Base-by-base conservation (phyloP, 2,797 vertebrate species). In the Meriones psammophilus region DNA sequence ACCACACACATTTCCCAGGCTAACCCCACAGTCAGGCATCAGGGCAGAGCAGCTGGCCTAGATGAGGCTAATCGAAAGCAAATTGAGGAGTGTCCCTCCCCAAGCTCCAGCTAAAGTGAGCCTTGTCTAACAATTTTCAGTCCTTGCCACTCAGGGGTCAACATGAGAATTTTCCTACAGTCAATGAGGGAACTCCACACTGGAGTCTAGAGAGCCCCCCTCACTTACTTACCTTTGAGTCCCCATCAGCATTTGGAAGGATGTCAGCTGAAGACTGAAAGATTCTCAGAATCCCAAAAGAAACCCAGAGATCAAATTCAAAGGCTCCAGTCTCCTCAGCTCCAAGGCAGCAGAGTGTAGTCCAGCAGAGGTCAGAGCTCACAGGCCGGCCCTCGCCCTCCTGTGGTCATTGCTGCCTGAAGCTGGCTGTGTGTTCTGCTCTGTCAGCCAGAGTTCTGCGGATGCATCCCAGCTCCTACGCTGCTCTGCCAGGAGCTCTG, bases 151-250 rank as follows among this genome's bases (percentile, higher is more conserved):
- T 28, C 22, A 20, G 15, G 13, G 56, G 80, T 88, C 88, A 39
- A 28, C 24, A 15, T 5, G 64, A 89, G 30, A 76, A 46, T 33
- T 77, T 81, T 50, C 85, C 76, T 66, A 80, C 24, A 73, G 26
- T 4, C 13, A 26, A 24, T 46, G 36, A 66, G 30, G 66, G 14
- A 66, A 36, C 58, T 84, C n/a, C 1, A 50, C 18, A 33, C 22
- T 7, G 71, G 60, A 28, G 14, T 15, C 39, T 74, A 33, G 54
- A 24, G 22, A 5, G 68, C 66, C 50, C 33, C 84, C 88, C 54
- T 69, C 12, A 54, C 80, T 78, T 79, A 97, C 97, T 98, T 78
- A 98, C 97, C 97, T 83, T 60, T 2, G 68, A 86, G 18, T 86
- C 81, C 90, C 42, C 91, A 79, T 97, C 92, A 79, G 96, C 76